Evolutionary conservation across 1,140 invertebrate genomes (phyloP), one percentile per base, ranked within the genome.

Genomic region (Apocrypta bakeri): DNA sequence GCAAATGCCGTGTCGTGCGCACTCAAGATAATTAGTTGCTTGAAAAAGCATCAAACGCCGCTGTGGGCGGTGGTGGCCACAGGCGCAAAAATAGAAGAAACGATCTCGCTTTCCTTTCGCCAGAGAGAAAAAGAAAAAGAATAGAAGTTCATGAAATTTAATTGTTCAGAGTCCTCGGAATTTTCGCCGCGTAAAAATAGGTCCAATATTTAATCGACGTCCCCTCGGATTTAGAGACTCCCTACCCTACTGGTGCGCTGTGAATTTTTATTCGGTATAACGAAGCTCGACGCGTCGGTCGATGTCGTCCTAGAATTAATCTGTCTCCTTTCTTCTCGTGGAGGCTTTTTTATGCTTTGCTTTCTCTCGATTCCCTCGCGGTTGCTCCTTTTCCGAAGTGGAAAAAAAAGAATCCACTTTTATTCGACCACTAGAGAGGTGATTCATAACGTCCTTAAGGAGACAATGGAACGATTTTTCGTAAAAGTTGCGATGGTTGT

Each of bases 1-100:
- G 56, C 56, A 56, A 64, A 56, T 42, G 73, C 48, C 27, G 27
- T 37, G 79, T 72, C 56, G 79, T 7, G 37, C 21, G 21, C 33
- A 78, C 76, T 78, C 33, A 42, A 56, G 24, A 78, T 78, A 78
- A 78, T 78, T 78, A 78, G 76, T 78, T 78, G 33, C 61, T 27
- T 42, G 76, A 68, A 40, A 68, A 68, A 78, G 48, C 31, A 78
- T 74, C 37, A 74, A 74, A 72, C 69, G 33, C 21, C 31, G 29
- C 8, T 29, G 66, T 8, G 66, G 29, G 31, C 14, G 69, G 4
- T 21, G 69, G 29, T 21, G 69, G 29, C 12, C 25, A 48, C 40
- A 12, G 40, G 14, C 63, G 56, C 33, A 37, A 48, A 48, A 14
- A 48, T 3, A 17, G 3, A 48, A 1, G 14, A 0, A 17, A 14